Base-by-base conservation (phyloP, 2,113 vertebrate species). In the Litocranius walleri region DNA sequence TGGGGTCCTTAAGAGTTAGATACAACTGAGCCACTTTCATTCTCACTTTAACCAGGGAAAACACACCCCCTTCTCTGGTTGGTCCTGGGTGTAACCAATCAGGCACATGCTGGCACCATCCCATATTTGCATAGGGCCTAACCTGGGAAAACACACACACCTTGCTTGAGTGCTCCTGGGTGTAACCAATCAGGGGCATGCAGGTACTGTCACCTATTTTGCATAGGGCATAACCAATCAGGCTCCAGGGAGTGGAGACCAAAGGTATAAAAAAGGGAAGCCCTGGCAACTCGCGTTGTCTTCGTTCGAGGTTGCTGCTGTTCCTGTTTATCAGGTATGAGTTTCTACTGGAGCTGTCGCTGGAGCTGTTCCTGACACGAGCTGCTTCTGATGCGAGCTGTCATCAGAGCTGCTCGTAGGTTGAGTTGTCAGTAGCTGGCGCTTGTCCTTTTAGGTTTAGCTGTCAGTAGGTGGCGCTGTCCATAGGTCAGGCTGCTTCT, bases 271-370 rank as follows among this genome's bases (percentile, higher is more conserved):
- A 43, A 7, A 25, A 13, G 7, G 36, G 11, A 74, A 25, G 36
- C 71, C 5, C 25, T 0, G 0, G 1, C 6, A 25, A 25, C 1
- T 25, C 3, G 0, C 2, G 0, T 25, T 43, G 36, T 1, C 0
- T 40, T 74, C 0, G 1, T 40, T 74, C 0, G 1, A 74, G 11
- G 2, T 12, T 74, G 36, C 5, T 25, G 19, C 1, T 6, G 1
- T 3, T 25, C 0, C 0, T 25, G 5, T 0, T 0, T 13, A 1
- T 0, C 13, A 5, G 10, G 4, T 3, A 8, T 5, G 0, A 23
- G n/a, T 12, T 36, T 21, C 1, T n/a, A 1, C 19, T 11, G 19
- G n/a, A 71, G n/a, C 8, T n/a, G 33, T 2, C 0, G 1, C 7
- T 0, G 16, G 16, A 19, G 7, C 16, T 67, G 62, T 30, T 29